phyloP scores from a whole-genome alignment of 1,140 invertebrate genomes.

The Capitella teleta region DNA sequence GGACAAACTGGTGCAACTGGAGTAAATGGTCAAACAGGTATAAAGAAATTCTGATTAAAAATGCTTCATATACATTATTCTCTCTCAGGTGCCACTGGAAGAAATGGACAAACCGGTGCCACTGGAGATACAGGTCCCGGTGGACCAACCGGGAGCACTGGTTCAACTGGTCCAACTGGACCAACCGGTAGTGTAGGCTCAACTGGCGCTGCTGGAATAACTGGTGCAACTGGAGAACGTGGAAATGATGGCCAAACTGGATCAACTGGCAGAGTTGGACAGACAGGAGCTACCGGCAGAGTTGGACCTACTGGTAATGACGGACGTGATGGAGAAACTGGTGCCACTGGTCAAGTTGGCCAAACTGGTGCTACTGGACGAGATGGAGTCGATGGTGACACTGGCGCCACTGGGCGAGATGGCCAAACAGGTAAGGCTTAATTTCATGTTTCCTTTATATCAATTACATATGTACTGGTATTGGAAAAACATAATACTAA shows the following conservation, averaged over 20 bases:
- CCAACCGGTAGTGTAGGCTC: slow-evolving; percentile 5
- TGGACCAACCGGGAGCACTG: slow-evolving; percentile 5
- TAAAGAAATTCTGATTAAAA: not conserved
- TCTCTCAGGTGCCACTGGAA: slow-evolving; percentile 6
- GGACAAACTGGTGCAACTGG: slow-evolving; percentile 7
- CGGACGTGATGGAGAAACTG: not conserved
- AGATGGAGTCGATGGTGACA: not conserved
- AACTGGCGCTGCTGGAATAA: slow-evolving; percentile 1
- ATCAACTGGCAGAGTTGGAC: slow-evolving; percentile 5
- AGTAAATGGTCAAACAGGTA: not conserved
- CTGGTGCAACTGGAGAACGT: not conserved
- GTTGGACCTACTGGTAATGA: not conserved
- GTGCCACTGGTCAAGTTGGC: slow-evolving; percentile 5
- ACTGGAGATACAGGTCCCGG: slow-evolving; percentile 12
- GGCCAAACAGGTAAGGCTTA: not conserved
- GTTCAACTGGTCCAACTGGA: slow-evolving; percentile 9
- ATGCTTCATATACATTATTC: not conserved
- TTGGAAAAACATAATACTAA: not conserved
- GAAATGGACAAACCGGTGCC: slow-evolving; percentile 9
- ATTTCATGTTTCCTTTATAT: not conserved
- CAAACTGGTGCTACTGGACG: not conserved
- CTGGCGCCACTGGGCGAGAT: not conserved
- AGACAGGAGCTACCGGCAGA: slow-evolving; percentile 4
- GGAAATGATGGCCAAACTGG: slow-evolving; percentile 4
- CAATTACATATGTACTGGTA: not conserved